These are phyloP conservation scores for Scaptomyza polygonia DNA, from an alignment of 2,888 invertebrate species.

Conservation along the genomic window DNA sequence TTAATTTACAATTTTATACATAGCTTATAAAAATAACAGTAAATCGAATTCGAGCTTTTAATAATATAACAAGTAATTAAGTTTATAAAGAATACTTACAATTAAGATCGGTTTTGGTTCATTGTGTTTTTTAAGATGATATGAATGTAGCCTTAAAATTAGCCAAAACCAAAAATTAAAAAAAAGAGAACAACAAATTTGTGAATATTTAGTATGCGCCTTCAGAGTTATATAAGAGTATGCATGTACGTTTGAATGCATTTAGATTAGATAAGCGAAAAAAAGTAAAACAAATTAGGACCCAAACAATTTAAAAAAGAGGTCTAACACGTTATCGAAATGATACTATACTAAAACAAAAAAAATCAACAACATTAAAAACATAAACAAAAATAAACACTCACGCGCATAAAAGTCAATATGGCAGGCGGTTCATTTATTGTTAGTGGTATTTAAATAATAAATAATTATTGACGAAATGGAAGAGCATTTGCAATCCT, in stretches of 20 bases:
- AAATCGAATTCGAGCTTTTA: conserved; percentile 82
- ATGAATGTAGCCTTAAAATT: conserved; percentile 60
- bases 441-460: conserved; percentile 53
- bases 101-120: conserved; percentile 43
- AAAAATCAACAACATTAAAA: conserved; percentile 9
- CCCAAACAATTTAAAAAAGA: conserved; percentile 17
- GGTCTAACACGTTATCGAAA: conserved; percentile 27
- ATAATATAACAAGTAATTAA: conserved; percentile 61
- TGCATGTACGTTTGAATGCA: conserved; percentile 46
- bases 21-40: conserved; percentile 59
- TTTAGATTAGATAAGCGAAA: conserved; percentile 55
- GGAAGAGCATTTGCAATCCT: conserved; percentile 69
- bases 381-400: neutral
- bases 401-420: neutral
- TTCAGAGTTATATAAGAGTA: conserved; percentile 72
- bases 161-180: conserved; percentile 31
- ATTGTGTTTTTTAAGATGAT: conserved; percentile 47
- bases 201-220: conserved; percentile 83
- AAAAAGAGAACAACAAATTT: conserved; percentile 52
- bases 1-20: conserved; percentile 40
- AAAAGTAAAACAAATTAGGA: conserved; percentile 22
- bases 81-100: conserved; percentile 19
- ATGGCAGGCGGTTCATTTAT: conserved; percentile 62
- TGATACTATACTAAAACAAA: conserved; percentile 47
- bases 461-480: conserved; percentile 49